Evolutionary conservation across 2,888 invertebrate genomes (phyloP), one percentile per base, ranked within the genome.

Genomic region (Zygaena filipendulae): DNA sequence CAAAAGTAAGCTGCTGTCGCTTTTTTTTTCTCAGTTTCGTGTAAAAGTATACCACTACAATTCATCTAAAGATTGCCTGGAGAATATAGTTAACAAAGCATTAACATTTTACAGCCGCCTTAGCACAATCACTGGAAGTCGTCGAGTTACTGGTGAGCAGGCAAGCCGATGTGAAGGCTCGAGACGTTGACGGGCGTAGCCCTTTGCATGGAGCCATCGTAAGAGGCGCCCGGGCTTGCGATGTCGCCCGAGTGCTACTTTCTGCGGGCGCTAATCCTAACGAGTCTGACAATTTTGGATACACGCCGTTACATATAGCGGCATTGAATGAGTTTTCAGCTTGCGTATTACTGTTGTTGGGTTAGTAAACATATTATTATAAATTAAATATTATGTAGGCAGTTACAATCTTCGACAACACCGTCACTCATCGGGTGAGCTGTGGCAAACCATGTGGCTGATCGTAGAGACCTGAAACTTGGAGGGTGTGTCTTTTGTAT

Each of bases 141-240:
- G 80, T 91, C 3, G 88, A 91, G 38, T 47, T 87, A 3, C 69
- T 93, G 3, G 82, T 93, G 10, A 81, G 79, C 13, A 80, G 82
- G 36, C 84, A 84, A 1, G 89, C 87, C 1, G 81, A 83, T 45
- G 86, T 85, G 0, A 84, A 87, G 45, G 84, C 84, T 0, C 75
- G 81, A 22, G 92, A 93, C 43, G 69, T 81, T 3, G 89, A 91
- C 43, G 90, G 90, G 0, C 81, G 91, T 23, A 91, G 90, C 0
- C 90, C 92, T 0, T 61, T 93, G 12, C 92, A 93, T 52, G 86
- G 90, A 3, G 87, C 91, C 6, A 91, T 92, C 26, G 90, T 91
- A 1, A 86, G 91, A 58, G 88, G 91, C 19, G 87, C 88, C 0
- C 60, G 87, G 11, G 84, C 85, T 0, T 84, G 87, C 35, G 91